A percentile compares a stretch with the other conserved stretches of the same genome.
phyloP scores from a whole-genome alignment of 1,140 invertebrate species.

The Pseudomyrmex pallidus region DNA sequence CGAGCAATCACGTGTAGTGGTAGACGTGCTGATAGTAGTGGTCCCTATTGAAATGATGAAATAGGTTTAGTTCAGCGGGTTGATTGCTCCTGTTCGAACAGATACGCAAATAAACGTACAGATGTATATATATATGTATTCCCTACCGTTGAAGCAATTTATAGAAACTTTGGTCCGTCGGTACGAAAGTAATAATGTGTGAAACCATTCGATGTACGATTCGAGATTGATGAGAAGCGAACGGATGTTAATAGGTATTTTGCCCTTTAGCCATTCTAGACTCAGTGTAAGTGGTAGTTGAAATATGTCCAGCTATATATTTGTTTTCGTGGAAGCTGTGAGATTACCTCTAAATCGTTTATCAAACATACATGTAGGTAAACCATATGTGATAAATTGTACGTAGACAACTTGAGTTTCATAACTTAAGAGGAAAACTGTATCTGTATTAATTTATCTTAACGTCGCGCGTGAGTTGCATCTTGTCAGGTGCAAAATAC shows the following conservation, averaged over 20 bases:
- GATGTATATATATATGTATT: constrained; percentile 2
- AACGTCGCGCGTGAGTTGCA: background rate
- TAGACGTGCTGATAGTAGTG: background rate
- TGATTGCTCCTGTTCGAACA: constrained; percentile 40
- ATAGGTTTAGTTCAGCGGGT: constrained; percentile 51
- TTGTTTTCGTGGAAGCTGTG: background rate
- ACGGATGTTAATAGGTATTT: constrained; percentile 16
- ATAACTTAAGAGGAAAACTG: background rate
- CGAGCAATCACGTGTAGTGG: constrained; percentile 5
- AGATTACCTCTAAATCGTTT: constrained; percentile 23
- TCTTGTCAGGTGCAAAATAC: background rate
- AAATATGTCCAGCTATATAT: background rate
- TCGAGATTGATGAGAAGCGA: constrained; percentile 5
- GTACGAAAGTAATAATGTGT: constrained; percentile 47
- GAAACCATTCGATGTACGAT: constrained; percentile 10
- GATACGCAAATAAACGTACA: constrained; percentile 14
- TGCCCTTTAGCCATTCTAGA: constrained; percentile 14
- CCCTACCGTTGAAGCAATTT: constrained; percentile 33
- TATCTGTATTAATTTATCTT: constrained; percentile 27
- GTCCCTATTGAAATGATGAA: constrained; percentile 31
- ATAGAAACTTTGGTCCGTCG: constrained; percentile 27
- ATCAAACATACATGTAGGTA: constrained; percentile 19
- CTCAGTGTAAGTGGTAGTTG: background rate
- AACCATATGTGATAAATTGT: background rate
- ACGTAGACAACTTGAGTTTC: constrained; percentile 14